These are phyloP conservation scores for Brachionus rubens DNA, from an alignment of 1,140 invertebrate species.

Conservation along the genomic window DNA sequence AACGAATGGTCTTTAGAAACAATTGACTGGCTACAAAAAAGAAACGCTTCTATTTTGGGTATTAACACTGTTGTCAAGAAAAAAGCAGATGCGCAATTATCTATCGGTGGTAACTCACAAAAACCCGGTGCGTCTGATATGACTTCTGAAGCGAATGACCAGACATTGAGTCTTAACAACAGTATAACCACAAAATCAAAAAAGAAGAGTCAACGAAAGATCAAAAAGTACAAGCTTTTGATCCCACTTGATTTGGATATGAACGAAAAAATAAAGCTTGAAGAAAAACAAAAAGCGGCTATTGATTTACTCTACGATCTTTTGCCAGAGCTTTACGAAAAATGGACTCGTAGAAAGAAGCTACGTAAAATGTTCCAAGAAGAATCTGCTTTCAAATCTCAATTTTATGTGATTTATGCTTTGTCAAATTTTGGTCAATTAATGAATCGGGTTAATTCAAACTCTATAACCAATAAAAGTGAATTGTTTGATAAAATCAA, in stretches of 20 bases:
- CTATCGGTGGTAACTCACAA: not conserved
- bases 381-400: conserved; percentile 32
- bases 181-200: not conserved
- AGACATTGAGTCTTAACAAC: not conserved
- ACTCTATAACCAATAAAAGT: not conserved
- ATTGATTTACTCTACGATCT: conserved; percentile 20
- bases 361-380: conserved; percentile 14
- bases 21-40: conserved; percentile 54
- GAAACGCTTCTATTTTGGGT: conserved; percentile 37
- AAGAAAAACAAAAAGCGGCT: conserved; percentile 36
- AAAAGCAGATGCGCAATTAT: not conserved
- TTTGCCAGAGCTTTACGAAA: conserved; percentile 38
- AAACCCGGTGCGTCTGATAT: conserved; percentile 7
- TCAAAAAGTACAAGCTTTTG: conserved; percentile 36
- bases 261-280: conserved; percentile 33
- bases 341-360: conserved; percentile 27
- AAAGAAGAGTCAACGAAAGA: conserved; percentile 9
- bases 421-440: conserved; percentile 18
- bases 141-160: not conserved
- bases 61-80: not conserved
- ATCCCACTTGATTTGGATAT: conserved; percentile 40
- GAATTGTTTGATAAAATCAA: not conserved
- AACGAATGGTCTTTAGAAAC: conserved; percentile 57
- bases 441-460: conserved; percentile 4
- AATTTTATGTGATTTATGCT: conserved; percentile 19